Base-by-base conservation (phyloP, 2,797 vertebrate species). In the Pangasius mekongensis region DNA sequence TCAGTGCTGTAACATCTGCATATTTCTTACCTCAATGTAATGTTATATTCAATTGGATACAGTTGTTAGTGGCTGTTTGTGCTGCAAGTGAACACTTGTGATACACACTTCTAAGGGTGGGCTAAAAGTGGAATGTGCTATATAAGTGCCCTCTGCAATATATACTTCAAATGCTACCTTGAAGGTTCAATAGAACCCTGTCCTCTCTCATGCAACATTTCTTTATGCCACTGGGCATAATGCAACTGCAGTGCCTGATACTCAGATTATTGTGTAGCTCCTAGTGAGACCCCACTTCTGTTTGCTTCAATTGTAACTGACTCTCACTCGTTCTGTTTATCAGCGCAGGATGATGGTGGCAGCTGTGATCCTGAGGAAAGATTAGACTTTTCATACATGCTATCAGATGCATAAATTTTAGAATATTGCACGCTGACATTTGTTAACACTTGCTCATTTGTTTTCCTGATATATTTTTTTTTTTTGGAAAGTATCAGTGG, bases 391-490 rank as follows among this genome's bases (percentile, higher is more conserved):
- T 83, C 5, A 82, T 3, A 62, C 2, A 60, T 27, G 33, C 58
- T 27, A 62, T 62, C 56, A 39, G 24, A 62, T 43, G 33, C 80
- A 82, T 22, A 49, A 0, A 49, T 66, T 49, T 66, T 83, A 30
- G 7, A 67, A 66, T 66, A 64, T 58, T 58, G 54, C 30, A 80
- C 30, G 4, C 30, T 81, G 56, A 60, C 78, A 81, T 81, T 60
- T 58, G 78, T 39, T 58, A 81, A 60, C 78, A 36, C 14, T 30
- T 78, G 27, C 76, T 54, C 74, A 77, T 77, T 77, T 54, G 47
- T 77, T 77, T n/a, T 52, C 18, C 20, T 36, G 18, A 33, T 36
- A n/a, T n/a, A n/a, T 58, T 36, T 3, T 43, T 39, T n/a, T 52
- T 76, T 27, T 74, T 27, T n/a, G 47, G n/a, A 30, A 33, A 52